These are phyloP conservation scores for Leucopternis melanops DNA, from an alignment of 2,113 vertebrate species.

Conservation along the genomic window DNA sequence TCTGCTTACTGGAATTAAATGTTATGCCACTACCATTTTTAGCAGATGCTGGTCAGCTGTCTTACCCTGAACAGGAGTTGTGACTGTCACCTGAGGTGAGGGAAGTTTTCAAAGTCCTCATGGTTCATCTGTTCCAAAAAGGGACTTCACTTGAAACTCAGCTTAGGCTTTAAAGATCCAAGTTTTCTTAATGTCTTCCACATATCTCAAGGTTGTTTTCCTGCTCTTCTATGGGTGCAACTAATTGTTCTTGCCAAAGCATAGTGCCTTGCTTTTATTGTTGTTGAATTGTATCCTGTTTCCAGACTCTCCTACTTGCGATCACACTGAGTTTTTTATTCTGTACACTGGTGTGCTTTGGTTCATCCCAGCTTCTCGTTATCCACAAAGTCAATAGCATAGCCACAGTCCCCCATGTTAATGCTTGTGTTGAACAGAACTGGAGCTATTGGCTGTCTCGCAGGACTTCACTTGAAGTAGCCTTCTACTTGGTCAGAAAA, in stretches of 20 bases:
- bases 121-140: background rate
- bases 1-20: background rate
- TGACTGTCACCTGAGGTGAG: background rate
- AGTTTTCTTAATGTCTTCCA: background rate
- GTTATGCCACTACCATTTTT: fast-evolving
- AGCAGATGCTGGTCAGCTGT: background rate
- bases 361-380: background rate
- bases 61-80: background rate
- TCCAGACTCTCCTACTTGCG: background rate
- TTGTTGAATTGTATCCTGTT: background rate
- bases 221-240: background rate
- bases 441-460: background rate
- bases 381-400: background rate
- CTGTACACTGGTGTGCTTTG: background rate
- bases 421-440: background rate
- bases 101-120: background rate
- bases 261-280: background rate
- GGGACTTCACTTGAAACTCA: background rate
- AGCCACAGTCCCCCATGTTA: too few species aligned
- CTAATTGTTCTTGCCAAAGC: background rate
- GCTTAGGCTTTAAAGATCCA: background rate
- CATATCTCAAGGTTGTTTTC: background rate
- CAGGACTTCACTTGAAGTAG: background rate
- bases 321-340: background rate
- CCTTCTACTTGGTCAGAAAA: background rate